Base-by-base conservation (phyloP, 2,888 invertebrate genomes). In the Mythimna ferrago region DNA sequence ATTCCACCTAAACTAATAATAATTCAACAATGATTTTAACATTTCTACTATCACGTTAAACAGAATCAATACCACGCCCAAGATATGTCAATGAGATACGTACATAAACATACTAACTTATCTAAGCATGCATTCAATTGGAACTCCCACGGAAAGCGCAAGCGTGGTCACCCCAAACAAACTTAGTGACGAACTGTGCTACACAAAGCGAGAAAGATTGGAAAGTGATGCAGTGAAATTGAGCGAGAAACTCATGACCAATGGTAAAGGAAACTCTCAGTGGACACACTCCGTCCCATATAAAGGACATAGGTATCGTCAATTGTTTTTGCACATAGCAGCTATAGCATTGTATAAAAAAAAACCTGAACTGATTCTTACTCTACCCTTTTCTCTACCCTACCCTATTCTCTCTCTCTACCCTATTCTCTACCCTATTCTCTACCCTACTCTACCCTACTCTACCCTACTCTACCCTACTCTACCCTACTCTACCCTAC, bases 141-240 rank as follows among this genome's bases (percentile, higher is more conserved):
- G n/a, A 21, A 11, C 3, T 11, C 6, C 32, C 11, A 32, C 14
- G 11, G 16, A 51, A 60, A 73, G 11, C 0, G 16, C 41, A 14
- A 60, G 9, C 2, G 21, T 51, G 5, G 14, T 19, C 21, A 10
- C 19, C 6, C 0, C 21, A 41, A 32, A 57, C 2, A 51, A 56
- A 56, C 75, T 56, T 38, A 3, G 32, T 74, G 35, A 63, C 54
- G 26, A 6, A 26, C 4, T 44, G 16, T n/a, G 7, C 14, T 72
- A 44, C 5, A 62, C 9, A n/a, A 56, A 63, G 1, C 9, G 54
- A 74, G 63, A 2, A 38, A 9, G 26, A 56, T 38, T n/a, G 11
- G 4, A 63, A 63, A 72, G 26, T 9, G 26, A 26, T 35, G 41
- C 19, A 53, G n/a, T 54, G 14, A 54, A 62, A 21, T 26, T 35